Base-by-base conservation (phyloP, 2,113 vertebrate species). In the Ginglymostoma cirratum region DNA sequence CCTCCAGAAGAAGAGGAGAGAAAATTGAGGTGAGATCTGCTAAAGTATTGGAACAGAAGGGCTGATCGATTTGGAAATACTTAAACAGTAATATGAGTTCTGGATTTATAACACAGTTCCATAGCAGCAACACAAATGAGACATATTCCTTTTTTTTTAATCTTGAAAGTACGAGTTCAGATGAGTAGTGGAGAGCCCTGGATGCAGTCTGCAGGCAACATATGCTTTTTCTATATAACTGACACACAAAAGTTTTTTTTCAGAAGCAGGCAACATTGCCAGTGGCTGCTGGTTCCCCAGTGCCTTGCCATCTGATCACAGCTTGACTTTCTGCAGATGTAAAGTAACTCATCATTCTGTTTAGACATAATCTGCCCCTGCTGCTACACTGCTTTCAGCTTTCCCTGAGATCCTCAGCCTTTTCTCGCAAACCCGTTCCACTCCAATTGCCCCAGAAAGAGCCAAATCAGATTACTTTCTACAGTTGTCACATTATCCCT, bases 391-490 rank as follows among this genome's bases (percentile, higher is more conserved):
- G 48, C 93, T 96, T 96, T 95, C 66, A 95, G 86, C 96, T 96
- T 92, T 96, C 93, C 96, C 95, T 30, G 42, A 14, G 86, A 90
- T 55, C 87, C 95, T 69, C 96, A 45, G 96, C 96, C 95, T 87
- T 89, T 95, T 89, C 70, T 92, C 76, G 66, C 89, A 90, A 61
- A 42, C n/a, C 38, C 61, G 55, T 96, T 96, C 96, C 95, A 96
- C 94, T 95, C 70, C 70, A 83, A 12, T 92, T 96, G 90, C 95
- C 96, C 80, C 96, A 96, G 96, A 97, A 97, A 97, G 97, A 97
- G 97, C 97, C 97, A 97, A 97, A 97, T 97, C 97, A 97, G 97
- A 98, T 97, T 97, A 97, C 97, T 97, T 97, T 69, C 96, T 97
- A 97, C 97, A 97, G 97, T 97, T 96, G 97, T 97, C 97, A 97